phyloP scores from a whole-genome alignment of 2,797 vertebrate genomes.

The Ambastaia sidthimunki region DNA sequence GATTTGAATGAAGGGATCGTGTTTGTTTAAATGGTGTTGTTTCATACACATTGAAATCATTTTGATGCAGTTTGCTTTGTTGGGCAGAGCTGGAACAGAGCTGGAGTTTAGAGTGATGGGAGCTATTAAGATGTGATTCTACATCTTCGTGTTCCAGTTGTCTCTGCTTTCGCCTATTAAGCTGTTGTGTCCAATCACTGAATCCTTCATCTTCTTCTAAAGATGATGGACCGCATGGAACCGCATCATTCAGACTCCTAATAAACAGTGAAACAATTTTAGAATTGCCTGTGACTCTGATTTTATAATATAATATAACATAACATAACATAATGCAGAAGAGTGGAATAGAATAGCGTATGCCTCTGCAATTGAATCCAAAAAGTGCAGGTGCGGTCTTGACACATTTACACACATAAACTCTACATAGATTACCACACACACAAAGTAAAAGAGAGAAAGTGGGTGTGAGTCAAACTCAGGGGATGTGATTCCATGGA shows the following conservation, averaged over 20 bases:
- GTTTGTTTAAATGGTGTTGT: conserved; percentile 1
- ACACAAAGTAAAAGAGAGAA: conserved; percentile 16
- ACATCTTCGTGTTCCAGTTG: conserved; percentile 60
- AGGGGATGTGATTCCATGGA: conserved; percentile 51
- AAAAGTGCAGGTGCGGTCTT: conserved; percentile 25
- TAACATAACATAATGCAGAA: too few species aligned
- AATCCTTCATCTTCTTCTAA: conserved; percentile 92
- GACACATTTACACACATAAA: conserved; percentile 3
- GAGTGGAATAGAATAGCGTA: not conserved
- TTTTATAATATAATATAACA: too few species aligned
- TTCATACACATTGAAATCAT: not conserved
- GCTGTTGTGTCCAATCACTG: conserved; percentile 88
- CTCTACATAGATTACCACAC: conserved; percentile 11
- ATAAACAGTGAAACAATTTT: conserved; percentile 10
- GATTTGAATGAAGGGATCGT: not conserved
- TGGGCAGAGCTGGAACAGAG: conserved; percentile 17
- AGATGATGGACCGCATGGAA: conserved; percentile 72
- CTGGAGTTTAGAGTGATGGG: conserved; percentile 1
- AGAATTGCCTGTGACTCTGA: not conserved
- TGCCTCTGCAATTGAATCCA: not conserved
- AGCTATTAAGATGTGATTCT: conserved; percentile 32
- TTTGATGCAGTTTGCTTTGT: conserved; percentile 14
- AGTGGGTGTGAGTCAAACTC: conserved; percentile 52
- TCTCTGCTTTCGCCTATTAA: conserved; percentile 76
- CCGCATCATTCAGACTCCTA: conserved; percentile 75